phyloP scores from a whole-genome alignment of 2,113 vertebrate species.

The Illadopsis cleaveri region DNA sequence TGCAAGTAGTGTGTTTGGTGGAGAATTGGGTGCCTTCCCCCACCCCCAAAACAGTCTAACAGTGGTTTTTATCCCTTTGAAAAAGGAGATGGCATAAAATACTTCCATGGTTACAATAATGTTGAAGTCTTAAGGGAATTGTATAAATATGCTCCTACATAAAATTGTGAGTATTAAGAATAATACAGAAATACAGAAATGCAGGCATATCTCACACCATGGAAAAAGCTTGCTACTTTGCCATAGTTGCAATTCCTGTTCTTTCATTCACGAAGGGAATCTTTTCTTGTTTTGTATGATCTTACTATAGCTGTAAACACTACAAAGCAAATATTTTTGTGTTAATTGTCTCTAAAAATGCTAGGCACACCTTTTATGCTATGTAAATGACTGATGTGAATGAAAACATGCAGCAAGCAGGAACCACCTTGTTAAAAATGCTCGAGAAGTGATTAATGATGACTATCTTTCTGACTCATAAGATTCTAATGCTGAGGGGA shows the following conservation, averaged over 20 bases:
- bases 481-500: constrained; percentile 10
- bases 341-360: neutral
- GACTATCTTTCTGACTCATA: constrained; percentile 33
- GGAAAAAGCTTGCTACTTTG: neutral
- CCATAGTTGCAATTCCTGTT: neutral
- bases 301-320: neutral
- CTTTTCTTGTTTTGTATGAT: neutral
- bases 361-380: neutral
- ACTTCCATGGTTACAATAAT: neutral
- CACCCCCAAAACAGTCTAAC: neutral
- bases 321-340: neutral
- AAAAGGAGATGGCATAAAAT: neutral
- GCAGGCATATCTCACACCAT: neutral
- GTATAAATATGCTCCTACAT: neutral
- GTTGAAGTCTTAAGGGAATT: neutral
- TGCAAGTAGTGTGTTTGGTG: neutral
- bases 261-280: neutral
- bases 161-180: neutral
- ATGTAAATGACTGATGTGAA: constrained; percentile 1
- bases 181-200: neutral
- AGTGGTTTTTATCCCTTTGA: neutral
- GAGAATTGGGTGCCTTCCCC: neutral
- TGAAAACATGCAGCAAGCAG: constrained; percentile 31
- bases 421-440: constrained; percentile 42
- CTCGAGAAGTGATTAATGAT: constrained; percentile 48